phyloP scores from a whole-genome alignment of 2,797 vertebrate species.

The Lacerta viridis region DNA sequence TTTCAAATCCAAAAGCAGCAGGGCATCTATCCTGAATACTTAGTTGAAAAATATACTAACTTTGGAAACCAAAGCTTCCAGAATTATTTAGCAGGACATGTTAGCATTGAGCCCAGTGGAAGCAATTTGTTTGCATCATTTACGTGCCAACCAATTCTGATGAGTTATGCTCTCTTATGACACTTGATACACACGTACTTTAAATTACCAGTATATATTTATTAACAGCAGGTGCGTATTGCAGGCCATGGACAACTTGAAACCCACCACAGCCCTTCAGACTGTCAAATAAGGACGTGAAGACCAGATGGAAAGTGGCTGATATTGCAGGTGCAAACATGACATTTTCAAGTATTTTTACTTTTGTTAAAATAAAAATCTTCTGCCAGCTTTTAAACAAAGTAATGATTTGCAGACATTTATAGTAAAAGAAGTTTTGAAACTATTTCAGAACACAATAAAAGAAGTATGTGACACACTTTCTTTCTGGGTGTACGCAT shows the following conservation, averaged over 20 bases:
- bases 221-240: not conserved
- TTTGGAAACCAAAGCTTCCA: slow-evolving; percentile 9
- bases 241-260: not conserved
- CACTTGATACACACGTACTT: not conserved
- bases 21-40: not conserved
- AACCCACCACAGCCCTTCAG: not conserved
- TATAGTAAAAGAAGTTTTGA: not conserved
- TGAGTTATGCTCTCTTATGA: not conserved
- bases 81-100: not conserved
- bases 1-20: not conserved
- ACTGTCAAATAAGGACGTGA: not conserved
- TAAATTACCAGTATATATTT: not conserved
- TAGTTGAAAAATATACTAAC: slow-evolving; percentile 1
- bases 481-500: no score
- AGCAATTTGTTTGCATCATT: not conserved
- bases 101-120: not conserved
- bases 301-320: not conserved
- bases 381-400: not conserved
- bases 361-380: not conserved
- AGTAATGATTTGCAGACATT: not conserved
- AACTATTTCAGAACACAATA: not conserved
- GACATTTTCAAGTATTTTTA: not conserved
- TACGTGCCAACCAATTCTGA: no score
- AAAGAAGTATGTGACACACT: not conserved
- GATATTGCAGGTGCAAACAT: not conserved